Evolutionary conservation across 1,140 invertebrate genomes (phyloP).

Genomic region (Phthorimaea operculella): DNA sequence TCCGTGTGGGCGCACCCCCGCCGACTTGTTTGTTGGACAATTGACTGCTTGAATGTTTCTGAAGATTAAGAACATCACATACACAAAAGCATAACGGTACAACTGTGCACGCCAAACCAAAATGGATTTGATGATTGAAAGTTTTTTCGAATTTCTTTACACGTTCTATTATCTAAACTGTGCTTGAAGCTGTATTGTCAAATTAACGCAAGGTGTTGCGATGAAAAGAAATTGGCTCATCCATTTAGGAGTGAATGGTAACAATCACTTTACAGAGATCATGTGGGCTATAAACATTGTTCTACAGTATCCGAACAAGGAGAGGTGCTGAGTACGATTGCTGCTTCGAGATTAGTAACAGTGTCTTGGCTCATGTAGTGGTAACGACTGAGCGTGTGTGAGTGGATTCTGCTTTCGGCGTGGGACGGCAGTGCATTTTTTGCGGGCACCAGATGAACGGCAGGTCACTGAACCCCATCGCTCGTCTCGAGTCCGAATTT

Average conservation of each 20-base stretch:
- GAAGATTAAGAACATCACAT: too few species aligned
- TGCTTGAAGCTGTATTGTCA: too few species aligned
- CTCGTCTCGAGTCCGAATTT: constrained; percentile 57
- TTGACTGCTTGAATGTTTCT: constrained; percentile 18
- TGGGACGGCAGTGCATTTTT: constrained; percentile 65
- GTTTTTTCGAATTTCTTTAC: too few species aligned
- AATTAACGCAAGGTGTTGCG: too few species aligned
- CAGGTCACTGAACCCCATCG: constrained; percentile 50
- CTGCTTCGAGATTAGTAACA: constrained; percentile 37
- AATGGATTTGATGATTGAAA: too few species aligned
- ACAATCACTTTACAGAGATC: constrained; percentile 4
- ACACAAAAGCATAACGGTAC: too few species aligned
- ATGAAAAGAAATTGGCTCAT: too few species aligned
- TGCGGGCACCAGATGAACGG: constrained; percentile 57
- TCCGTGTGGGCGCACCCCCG: constrained; percentile 54
- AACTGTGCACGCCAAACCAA: too few species aligned
- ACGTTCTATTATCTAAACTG: too few species aligned
- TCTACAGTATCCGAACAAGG: constrained; percentile 29
- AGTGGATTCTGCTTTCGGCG: constrained; percentile 48
- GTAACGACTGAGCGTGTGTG: constrained; percentile 30
- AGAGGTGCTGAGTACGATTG: constrained; percentile 34
- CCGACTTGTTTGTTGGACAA: constrained; percentile 41
- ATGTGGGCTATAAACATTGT: constrained; percentile 30
- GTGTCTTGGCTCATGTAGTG: constrained; percentile 18
- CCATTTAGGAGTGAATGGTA: too few species aligned